Evolutionary conservation across 2,113 vertebrate genomes (phyloP).

Genomic region (Mohoua ochrocephala): DNA sequence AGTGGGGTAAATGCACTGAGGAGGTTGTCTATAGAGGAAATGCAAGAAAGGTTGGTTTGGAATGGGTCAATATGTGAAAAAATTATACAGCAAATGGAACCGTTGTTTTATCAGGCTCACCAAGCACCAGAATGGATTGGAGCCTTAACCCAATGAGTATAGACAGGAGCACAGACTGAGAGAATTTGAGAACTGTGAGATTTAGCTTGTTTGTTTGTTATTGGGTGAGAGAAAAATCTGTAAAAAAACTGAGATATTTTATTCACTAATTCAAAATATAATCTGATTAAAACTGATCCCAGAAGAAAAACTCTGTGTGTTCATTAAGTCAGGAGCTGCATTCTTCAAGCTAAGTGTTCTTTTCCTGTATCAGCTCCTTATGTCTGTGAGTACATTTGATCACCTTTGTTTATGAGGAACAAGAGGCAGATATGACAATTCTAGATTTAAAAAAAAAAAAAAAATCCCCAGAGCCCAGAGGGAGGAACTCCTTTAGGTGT

Average conservation of each 20-base stretch:
- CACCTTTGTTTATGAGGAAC: background rate
- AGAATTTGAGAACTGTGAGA: background rate
- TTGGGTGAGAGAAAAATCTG: background rate
- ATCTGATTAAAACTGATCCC: background rate
- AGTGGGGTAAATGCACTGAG: background rate
- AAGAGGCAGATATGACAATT: background rate
- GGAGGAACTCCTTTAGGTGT: background rate
- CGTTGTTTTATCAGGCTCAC: background rate
- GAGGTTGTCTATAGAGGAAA: background rate
- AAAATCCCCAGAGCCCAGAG: background rate
- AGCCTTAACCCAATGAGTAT: background rate
- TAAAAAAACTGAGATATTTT: background rate
- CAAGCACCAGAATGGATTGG: background rate
- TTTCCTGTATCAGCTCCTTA: background rate
- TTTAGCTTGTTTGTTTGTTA: background rate
- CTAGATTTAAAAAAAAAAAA: background rate
- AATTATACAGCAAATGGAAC: background rate
- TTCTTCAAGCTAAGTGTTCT: background rate
- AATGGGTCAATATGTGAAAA: background rate
- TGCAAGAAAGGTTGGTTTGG: background rate
- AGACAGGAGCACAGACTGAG: background rate
- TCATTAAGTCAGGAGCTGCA: background rate
- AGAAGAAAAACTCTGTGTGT: background rate
- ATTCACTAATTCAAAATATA: background rate
- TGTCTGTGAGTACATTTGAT: background rate